Evolutionary conservation across 2,888 invertebrate genomes (phyloP).

Genomic region (Pammene fasciana): DNA sequence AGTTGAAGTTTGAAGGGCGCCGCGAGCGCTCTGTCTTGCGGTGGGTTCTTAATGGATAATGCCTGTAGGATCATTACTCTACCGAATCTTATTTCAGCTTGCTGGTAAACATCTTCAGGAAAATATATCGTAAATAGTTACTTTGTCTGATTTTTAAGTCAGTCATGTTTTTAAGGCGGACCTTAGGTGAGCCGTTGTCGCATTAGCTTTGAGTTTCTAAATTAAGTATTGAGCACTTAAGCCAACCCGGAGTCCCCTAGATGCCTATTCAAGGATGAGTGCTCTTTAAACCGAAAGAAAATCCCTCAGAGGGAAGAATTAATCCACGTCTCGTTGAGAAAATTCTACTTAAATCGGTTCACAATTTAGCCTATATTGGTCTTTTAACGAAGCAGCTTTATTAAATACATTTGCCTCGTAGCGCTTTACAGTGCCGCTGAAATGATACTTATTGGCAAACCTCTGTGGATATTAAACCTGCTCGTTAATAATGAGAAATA

Average conservation of each 20-base stretch:
- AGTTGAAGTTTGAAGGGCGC: conserved; percentile 50
- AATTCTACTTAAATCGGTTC: conserved; percentile 53
- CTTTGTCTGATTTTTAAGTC: conserved; percentile 11
- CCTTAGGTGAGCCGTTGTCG: conserved; percentile 44
- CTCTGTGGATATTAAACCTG: conserved; percentile 19
- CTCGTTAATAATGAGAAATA: conserved; percentile 21
- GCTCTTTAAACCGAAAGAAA: conserved; percentile 55
- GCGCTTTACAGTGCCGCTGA: conserved; percentile 3
- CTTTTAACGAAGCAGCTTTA: conserved; percentile 44
- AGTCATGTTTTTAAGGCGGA: conserved; percentile 37
- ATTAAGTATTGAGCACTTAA: conserved; percentile 55
- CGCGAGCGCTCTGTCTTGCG: conserved; percentile 22
- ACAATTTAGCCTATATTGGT: conserved; percentile 50
- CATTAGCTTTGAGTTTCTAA: conserved; percentile 48
- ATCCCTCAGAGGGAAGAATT: conserved; percentile 55
- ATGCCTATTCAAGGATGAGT: conserved; percentile 54
- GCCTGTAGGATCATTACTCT: conserved; percentile 37
- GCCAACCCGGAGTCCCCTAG: conserved; percentile 52
- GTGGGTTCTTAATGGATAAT: conserved; percentile 45
- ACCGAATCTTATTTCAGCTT: conserved; percentile 28
- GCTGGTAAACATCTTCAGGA: conserved; percentile 30
- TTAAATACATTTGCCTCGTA: conserved; percentile 36
- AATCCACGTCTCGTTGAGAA: conserved; percentile 54
- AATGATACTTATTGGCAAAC: conserved; percentile 20
- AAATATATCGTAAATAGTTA: conserved; percentile 40